Base-by-base conservation (phyloP, 2,113 vertebrate genomes). In the Catagonus wagneri region DNA sequence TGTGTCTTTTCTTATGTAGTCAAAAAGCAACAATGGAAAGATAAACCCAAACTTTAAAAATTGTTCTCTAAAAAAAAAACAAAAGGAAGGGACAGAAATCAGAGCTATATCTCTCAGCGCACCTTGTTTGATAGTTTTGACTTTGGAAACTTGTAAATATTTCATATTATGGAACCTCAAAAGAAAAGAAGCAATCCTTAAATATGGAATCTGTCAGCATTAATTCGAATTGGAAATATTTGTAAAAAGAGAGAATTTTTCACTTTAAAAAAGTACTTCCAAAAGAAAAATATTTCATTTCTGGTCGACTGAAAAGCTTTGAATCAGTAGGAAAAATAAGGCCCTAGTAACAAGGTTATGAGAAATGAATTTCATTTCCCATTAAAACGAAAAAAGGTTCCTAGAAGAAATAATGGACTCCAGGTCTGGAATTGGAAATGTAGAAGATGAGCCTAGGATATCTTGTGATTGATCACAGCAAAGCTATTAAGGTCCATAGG, bases 231-330 rank as follows among this genome's bases (percentile, higher is more conserved):
- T n/a, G 58, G 23, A 84, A 89, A 61, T 78, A 61, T 39, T 20
- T 25, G 61, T 69, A 39, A 89, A 92, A 78, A 60, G 3, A 44
- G 50, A 89, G 44, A 16, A 27, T 20, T 44, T 89, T 86, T 88
- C 34, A 86, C 32, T 90, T 85, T 90, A 16, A 25, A 96, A 58
- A 50, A 81, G 15, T 65, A 83, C 68, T 84, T 74, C 87, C 89
- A 80, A 56, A 69, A 71, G 27, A 65, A 52, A 68, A 89, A 8
- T 6, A n/a, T 17, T 56, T 80, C 15, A 71, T 68, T 79, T 58
- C 36, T 39, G 61, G 79, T 7, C n/a, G 83, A 63, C 6, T 36
- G 58, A 74, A 85, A 92, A 75, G 25, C 29, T 63, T 81, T 76
- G 39, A 71, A 61, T 3, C 15, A 52, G 9, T 85, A 83, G 13